Base-by-base conservation (phyloP, 2,888 invertebrate genomes). In the Polia nebulosa region DNA sequence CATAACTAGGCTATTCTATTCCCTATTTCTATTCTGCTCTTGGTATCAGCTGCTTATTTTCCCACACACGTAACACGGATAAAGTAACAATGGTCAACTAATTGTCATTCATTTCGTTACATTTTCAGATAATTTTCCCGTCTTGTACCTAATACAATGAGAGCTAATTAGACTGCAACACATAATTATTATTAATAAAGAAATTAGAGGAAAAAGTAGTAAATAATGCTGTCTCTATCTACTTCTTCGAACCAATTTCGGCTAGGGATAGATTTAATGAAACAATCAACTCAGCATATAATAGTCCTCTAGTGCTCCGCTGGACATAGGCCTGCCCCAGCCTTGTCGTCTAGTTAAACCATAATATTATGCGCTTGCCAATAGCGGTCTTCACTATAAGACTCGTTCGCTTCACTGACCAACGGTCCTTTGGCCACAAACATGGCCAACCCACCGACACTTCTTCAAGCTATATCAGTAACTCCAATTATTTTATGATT, bases 101-200 rank as follows among this genome's bases (percentile, higher is more conserved):
- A 76, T 71, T 76, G 7, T 71, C 65, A 53, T 76, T 57, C 8
- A 76, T 64, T 75, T 52, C 52, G 39, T 64, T 76, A 52, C 41
- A 44, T 57, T 39, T 51, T 36, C 45, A 22, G 25, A 67, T 53
- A 9, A 9, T 29, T 57, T 51, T 76, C 25, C 17, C 32, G 8
- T 17, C 32, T 45, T 29, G 49, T 36, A 36, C 11, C 2, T 41
- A 27, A 41, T 61, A 59, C 44, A 49, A 58, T 20, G 45, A 52
- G 29, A 64, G 45, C 27, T 51, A 76, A 71, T 75, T 63, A 56
- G 41, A 27, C 34, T 44, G 15, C 22, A 29, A 36, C 22, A 49
- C 29, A 56, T 29, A 51, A 51, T 51, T 27, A 51, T 29, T 29
- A 51, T 9, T 29, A 49, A 29, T 51, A n/a, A n/a, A 5, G n/a